phyloP scores from a whole-genome alignment of 1,140 invertebrate species.

The Drosophila nigrodunni region DNA sequence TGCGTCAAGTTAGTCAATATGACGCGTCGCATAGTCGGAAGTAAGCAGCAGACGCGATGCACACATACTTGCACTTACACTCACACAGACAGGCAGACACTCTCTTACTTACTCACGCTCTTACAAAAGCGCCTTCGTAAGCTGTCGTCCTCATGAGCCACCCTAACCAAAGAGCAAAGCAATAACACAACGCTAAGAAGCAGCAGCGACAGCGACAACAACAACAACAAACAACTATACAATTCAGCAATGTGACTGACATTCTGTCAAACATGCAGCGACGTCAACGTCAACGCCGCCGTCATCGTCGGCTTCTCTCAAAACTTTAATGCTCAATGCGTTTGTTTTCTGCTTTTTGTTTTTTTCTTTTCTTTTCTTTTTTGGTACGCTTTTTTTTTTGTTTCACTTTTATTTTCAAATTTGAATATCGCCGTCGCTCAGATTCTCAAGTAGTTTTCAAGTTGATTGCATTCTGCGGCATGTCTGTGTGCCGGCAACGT shows the following conservation, averaged over 20 bases:
- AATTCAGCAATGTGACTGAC: slow-evolving; percentile 64
- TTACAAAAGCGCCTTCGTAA: slow-evolving; percentile 26
- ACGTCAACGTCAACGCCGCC: slow-evolving; percentile 61
- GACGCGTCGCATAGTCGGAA: slow-evolving; percentile 13
- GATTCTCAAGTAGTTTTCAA: slow-evolving; percentile 77
- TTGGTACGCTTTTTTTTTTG: slow-evolving; percentile 15
- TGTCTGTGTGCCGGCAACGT: slow-evolving; percentile 55
- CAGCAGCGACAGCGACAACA: slow-evolving; percentile 14
- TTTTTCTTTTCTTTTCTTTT: slow-evolving; percentile 18
- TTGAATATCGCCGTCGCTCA: slow-evolving; percentile 69
- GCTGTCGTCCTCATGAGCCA: slow-evolving; percentile 32
- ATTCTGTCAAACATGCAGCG: slow-evolving; percentile 75
- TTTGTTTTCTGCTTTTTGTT: slow-evolving; percentile 47
- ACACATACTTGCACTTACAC: neutral
- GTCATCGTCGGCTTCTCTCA: slow-evolving; percentile 22
- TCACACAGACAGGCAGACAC: slow-evolving; percentile 1
- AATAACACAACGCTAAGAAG: slow-evolving; percentile 11
- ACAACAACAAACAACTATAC: slow-evolving; percentile 24
- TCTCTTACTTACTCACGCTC: neutral
- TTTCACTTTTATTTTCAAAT: slow-evolving; percentile 79
- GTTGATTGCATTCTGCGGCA: slow-evolving; percentile 74
- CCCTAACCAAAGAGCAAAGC: slow-evolving; percentile 32
- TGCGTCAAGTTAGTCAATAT: slow-evolving; percentile 40
- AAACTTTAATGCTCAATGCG: slow-evolving; percentile 32
- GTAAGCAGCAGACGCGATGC: neutral